A percentile compares a stretch with the other conserved stretches of the same genome.
Evolutionary conservation across 2,113 vertebrate genomes (phyloP).

Genomic region (Peromyscus maniculatus): DNA sequence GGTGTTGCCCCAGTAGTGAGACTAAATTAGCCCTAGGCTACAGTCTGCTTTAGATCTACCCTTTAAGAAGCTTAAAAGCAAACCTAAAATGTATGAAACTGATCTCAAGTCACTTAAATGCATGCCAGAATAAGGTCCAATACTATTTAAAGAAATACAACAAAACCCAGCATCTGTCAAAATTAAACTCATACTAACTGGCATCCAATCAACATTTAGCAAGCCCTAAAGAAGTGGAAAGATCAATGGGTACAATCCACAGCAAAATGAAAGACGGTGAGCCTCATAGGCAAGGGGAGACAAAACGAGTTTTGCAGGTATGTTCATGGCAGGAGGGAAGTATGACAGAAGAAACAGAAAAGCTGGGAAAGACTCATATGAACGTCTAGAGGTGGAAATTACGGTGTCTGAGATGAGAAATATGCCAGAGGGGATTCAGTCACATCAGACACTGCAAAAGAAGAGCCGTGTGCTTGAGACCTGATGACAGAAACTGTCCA

Average conservation of each 20-base stretch:
- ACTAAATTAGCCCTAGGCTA: conserved; percentile 11
- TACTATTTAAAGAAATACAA: conserved; percentile 57
- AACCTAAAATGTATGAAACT: conserved; percentile 35
- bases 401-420: neutral
- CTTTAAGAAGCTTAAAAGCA: conserved; percentile 48
- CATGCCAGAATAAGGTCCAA: conserved; percentile 36
- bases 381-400: neutral
- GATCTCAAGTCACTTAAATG: conserved; percentile 62
- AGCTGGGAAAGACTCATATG: neutral
- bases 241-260: neutral
- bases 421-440: neutral
- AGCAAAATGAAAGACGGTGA: neutral
- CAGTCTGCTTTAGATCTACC: conserved; percentile 21
- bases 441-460: neutral
- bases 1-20: neutral
- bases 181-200: neutral
- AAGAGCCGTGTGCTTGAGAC: neutral
- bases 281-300: neutral
- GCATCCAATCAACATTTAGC: conserved; percentile 35
- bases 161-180: conserved; percentile 53
- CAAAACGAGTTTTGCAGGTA: neutral
- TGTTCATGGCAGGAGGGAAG: neutral
- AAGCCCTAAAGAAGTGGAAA: conserved; percentile 58
- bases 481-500: neutral
- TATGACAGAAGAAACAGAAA: neutral